These are phyloP conservation scores for Actinia tenebrosa DNA, from an alignment of 64 coral and sea anemone genomes.

Conservation along the genomic window DNA sequence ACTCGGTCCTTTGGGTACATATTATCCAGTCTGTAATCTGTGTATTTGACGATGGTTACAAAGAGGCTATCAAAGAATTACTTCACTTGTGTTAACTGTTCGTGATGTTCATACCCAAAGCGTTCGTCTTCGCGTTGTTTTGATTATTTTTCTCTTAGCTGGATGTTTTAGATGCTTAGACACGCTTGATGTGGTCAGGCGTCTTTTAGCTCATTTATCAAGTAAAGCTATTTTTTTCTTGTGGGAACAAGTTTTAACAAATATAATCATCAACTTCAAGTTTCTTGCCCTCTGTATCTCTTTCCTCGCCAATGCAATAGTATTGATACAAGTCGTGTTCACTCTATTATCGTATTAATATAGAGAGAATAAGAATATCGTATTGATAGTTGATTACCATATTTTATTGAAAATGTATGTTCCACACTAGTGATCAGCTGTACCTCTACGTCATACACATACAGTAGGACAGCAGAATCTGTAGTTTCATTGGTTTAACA, in stretches of 20 bases:
- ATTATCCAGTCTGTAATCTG: no score
- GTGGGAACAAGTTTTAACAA: not conserved
- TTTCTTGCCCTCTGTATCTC: not conserved
- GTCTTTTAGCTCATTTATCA: not conserved
- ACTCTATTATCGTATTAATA: not conserved
- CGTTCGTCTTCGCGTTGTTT: not conserved
- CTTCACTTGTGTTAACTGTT: no score
- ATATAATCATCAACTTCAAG: not conserved
- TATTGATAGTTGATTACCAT: not conserved
- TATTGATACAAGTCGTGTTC: not conserved
- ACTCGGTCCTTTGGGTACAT: no score
- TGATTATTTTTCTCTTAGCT: not conserved
- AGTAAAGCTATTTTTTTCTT: not conserved
- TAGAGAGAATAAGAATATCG: no score
- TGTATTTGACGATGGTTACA: no score
- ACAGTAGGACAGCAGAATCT: not conserved
- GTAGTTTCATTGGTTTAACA: not conserved
- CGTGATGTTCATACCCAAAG: not conserved
- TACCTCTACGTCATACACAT: not conserved
- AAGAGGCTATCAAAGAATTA: no score
- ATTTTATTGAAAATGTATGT: not conserved
- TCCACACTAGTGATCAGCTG: not conserved
- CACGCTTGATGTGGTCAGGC: not conserved
- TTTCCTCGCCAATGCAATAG: no score
- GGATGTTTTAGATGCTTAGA: conserved; percentile 5